phyloP scores from a whole-genome alignment of 2,797 vertebrate species.

The Pteropus rufus region DNA sequence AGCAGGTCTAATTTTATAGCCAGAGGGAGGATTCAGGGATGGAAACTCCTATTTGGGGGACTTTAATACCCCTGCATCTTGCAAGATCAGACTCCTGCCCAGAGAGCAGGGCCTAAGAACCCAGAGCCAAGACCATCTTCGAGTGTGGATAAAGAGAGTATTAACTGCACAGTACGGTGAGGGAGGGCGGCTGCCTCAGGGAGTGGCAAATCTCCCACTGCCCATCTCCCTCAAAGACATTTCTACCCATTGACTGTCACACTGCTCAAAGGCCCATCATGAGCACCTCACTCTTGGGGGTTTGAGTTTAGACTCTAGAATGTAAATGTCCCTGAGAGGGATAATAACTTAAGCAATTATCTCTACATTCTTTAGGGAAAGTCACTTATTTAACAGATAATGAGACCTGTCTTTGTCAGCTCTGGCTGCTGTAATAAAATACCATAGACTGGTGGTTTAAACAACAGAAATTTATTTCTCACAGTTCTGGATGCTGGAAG shows the following conservation, averaged over 20 bases:
- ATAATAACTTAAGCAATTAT: not conserved
- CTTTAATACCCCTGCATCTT: not conserved
- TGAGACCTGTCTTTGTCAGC: not conserved
- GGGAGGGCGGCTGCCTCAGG: not conserved
- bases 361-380: not conserved
- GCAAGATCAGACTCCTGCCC: not conserved
- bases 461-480: not conserved
- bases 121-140: not conserved
- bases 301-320: not conserved
- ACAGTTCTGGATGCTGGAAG: not conserved
- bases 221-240: not conserved
- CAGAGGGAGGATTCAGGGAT: conserved; percentile 9
- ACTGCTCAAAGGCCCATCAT: not conserved
- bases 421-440: not conserved
- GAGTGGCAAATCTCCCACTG: fast-evolving
- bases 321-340: not conserved
- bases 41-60: not conserved
- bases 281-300: not conserved
- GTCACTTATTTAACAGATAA: not conserved
- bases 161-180: fast-evolving
- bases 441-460: not conserved
- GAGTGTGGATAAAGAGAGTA: fast-evolving
- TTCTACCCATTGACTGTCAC: not conserved
- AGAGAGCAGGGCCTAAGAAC: not conserved
- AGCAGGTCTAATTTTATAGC: conserved; percentile 55